phyloP scores from a whole-genome alignment of 2,797 vertebrate genomes.

The Chaetodon trifasciatus region DNA sequence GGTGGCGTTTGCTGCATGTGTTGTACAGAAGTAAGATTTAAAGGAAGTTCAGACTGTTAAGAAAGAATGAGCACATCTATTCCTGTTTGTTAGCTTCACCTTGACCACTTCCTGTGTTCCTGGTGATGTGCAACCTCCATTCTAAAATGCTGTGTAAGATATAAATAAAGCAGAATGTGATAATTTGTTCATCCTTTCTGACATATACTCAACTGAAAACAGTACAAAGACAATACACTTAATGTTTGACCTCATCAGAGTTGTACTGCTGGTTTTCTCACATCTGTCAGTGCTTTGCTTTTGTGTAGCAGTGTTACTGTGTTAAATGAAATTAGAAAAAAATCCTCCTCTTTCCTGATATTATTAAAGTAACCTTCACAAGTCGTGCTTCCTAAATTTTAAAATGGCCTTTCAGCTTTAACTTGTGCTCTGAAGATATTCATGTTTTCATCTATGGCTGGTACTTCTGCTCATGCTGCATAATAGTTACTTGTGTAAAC shows the following conservation, averaged over 20 bases:
- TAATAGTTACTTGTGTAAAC: background rate
- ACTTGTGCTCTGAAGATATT: background rate
- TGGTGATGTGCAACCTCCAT: too few species aligned
- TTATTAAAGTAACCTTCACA: background rate
- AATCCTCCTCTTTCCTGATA: background rate
- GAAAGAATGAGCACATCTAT: background rate
- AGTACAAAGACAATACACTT: too few species aligned
- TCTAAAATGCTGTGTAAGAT: too few species aligned
- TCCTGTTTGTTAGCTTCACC: background rate
- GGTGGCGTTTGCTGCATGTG: background rate
- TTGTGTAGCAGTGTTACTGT: background rate
- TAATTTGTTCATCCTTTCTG: too few species aligned
- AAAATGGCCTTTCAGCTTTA: background rate
- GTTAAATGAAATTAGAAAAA: background rate
- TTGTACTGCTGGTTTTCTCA: constrained; percentile 10
- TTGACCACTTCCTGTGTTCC: too few species aligned
- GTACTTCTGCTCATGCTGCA: constrained; percentile 5
- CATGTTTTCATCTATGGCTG: constrained; percentile 7
- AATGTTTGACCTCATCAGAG: too few species aligned
- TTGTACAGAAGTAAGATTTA: background rate
- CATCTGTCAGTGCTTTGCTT: constrained; percentile 13
- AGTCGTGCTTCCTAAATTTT: background rate
- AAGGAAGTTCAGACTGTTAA: background rate
- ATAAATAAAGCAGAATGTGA: too few species aligned
- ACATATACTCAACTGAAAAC: too few species aligned